Conservation (phyloP, 2,888 invertebrate species). For the Choreutis nemorana region DNA sequence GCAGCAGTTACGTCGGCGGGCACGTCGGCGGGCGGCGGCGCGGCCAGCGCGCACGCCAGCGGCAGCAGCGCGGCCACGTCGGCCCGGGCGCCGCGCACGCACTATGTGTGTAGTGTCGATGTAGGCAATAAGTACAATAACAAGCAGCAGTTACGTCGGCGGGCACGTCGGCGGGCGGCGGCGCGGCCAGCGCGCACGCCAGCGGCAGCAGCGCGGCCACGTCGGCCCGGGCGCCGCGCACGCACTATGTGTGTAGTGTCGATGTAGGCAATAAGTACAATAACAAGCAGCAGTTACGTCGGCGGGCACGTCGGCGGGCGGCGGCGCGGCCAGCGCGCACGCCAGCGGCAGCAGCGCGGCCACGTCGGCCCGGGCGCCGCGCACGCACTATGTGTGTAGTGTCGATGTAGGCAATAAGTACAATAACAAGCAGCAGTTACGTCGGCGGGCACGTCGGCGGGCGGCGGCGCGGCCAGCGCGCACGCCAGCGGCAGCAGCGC, state of each 20-base stretch:
- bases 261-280: too few relatives aligned
- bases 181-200: slow-evolving; percentile 78
- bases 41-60: slow-evolving; percentile 81
- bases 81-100: slow-evolving; percentile 84
- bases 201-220: slow-evolving; percentile 81
- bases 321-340: slow-evolving; percentile 74
- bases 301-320: slow-evolving; percentile 67
- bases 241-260: too few relatives aligned
- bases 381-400: too few relatives aligned
- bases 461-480: slow-evolving; percentile 72
- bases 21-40: slow-evolving; percentile 68
- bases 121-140: too few relatives aligned
- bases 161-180: slow-evolving; percentile 67
- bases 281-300: too few relatives aligned
- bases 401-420: too few relatives aligned
- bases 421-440: too few relatives aligned
- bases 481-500: slow-evolving; percentile 82
- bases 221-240: slow-evolving; percentile 82
- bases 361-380: slow-evolving; percentile 84
- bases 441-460: slow-evolving; percentile 68
- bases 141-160: slow-evolving; percentile 66
- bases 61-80: slow-evolving; percentile 79
- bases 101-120: too few relatives aligned
- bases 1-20: slow-evolving; percentile 66
- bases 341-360: slow-evolving; percentile 80